A percentile compares a stretch with the other conserved stretches of the same genome.
phyloP scores from a whole-genome alignment of 2,797 vertebrate species.

The Petrocephalus sullivani region DNA sequence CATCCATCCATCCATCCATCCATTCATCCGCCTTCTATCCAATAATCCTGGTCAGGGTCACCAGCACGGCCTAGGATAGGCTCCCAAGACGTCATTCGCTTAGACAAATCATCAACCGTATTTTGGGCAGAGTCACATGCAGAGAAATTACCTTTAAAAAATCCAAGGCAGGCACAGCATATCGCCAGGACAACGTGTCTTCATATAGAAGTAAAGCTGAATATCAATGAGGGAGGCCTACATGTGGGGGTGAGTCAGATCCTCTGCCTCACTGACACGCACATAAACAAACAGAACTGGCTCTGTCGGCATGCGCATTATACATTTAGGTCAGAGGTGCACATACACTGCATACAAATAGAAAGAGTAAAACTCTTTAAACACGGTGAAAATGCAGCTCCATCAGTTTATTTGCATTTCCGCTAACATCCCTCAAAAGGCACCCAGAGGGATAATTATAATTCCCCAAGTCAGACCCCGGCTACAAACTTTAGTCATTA shows the following conservation, averaged over 20 bases:
- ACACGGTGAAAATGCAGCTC: background rate
- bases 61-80: background rate
- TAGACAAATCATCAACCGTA: background rate
- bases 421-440: constrained; percentile 23
- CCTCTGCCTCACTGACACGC: background rate
- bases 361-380: background rate
- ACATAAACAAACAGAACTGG: background rate
- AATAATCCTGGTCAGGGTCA: background rate
- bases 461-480: constrained; percentile 41
- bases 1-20: background rate
- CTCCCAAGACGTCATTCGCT: background rate
- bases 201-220: background rate
- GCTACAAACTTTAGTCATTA: constrained; percentile 40
- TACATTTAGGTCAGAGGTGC: background rate
- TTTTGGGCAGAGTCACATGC: background rate
- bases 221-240: background rate
- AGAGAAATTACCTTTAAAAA: background rate
- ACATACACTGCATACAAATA: constrained; percentile 1
- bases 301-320: background rate
- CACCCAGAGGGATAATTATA: constrained; percentile 41
- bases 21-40: background rate
- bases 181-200: background rate
- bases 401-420: constrained; percentile 24
- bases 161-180: background rate
- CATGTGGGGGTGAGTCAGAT: background rate